Evolutionary conservation across 2,113 vertebrate genomes (phyloP), one percentile per base, ranked within the genome.

Genomic region (Gnathonemus echidnorhynchus): DNA sequence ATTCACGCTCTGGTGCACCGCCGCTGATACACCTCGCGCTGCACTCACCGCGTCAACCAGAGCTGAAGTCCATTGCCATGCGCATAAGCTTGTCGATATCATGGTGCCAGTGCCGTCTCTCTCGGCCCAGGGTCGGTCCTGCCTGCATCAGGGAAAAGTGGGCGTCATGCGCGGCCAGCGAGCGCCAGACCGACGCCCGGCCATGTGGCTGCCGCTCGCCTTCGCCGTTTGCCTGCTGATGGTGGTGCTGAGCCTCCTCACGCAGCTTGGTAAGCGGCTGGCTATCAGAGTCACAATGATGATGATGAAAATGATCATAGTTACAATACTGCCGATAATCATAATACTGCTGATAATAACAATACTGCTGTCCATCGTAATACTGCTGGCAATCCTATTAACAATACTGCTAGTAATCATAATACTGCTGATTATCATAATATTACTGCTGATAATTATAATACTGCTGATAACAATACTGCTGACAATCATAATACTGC

Each of bases 91-190:
- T 50, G 92, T 94, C 93, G 89, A 94, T 94, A 92, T 86, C 8
- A 62, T n/a, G 56, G 6, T 62, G 86, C 86, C 8, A 8, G 6
- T 62, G 86, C 49, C 2, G 19, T 53, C 49, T 56, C 5, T 35
- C 6, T 27, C 5, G 2, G 45, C 83, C 39, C 83, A 85, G 83
- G 83, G 42, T 24, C 31, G 49, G 13, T 17, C 24, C 48, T 24
- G 49, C 35, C 94, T 92, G 90, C 94, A 92, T 31, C 89, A 0
- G 17, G 90, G 91, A 91, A 92, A 93, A 48, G 52, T 4, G 21
- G 87, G 52, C 35, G 93, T 93, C 94, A 96, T 96, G 96, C 92
- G 92, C 92, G 92, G 89, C 56, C 95, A 94, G 92, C 93, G 94
- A 86, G 91, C 89, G 88, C 91, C 88, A 90, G 92, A 88, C 66